These are phyloP conservation scores for Gasterosteus aculeatus DNA, from an alignment of 2,113 vertebrate genomes.

Conservation along the genomic window DNA sequence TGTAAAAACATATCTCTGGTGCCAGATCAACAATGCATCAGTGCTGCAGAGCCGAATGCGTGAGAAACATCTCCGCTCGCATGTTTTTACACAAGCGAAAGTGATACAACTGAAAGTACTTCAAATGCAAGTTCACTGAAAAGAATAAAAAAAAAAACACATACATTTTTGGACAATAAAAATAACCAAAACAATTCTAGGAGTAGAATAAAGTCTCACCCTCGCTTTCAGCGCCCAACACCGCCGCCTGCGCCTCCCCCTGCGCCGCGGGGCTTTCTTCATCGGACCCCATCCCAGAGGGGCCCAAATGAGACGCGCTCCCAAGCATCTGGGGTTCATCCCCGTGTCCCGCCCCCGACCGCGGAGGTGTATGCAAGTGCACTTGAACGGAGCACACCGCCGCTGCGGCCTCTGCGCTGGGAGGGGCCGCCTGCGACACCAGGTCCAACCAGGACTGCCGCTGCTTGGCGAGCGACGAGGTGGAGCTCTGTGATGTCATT, in stretches of 20 bases:
- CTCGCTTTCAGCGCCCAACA: slow-evolving; percentile 15
- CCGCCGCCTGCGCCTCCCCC: slow-evolving; percentile 46
- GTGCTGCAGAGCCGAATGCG: neutral
- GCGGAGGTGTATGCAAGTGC: slow-evolving; percentile 64
- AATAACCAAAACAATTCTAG: neutral
- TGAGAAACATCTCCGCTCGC: neutral
- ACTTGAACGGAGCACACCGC: slow-evolving; percentile 79
- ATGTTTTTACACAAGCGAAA: neutral
- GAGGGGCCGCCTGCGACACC: slow-evolving; percentile 75
- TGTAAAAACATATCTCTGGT: neutral
- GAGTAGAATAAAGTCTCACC: slow-evolving; percentile 41
- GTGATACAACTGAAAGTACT: neutral
- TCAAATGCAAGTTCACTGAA: neutral
- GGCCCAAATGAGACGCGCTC: slow-evolving; percentile 55
- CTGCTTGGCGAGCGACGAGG: slow-evolving; percentile 83
- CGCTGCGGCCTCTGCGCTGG: slow-evolving; percentile 70
- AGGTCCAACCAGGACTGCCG: slow-evolving; percentile 86
- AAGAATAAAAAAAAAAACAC: no score
- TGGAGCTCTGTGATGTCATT: slow-evolving; percentile 80
- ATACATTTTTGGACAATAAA: neutral
- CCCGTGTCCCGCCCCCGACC: slow-evolving; percentile 26
- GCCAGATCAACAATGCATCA: neutral
- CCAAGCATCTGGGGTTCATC: slow-evolving; percentile 38
- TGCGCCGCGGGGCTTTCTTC: slow-evolving; percentile 38
- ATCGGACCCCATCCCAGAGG: slow-evolving; percentile 44